Percentiles rank a stretch among this genome's conserved stretches.
Conservation (phyloP, 2,113 vertebrate species). For the Aix galericulata region DNA sequence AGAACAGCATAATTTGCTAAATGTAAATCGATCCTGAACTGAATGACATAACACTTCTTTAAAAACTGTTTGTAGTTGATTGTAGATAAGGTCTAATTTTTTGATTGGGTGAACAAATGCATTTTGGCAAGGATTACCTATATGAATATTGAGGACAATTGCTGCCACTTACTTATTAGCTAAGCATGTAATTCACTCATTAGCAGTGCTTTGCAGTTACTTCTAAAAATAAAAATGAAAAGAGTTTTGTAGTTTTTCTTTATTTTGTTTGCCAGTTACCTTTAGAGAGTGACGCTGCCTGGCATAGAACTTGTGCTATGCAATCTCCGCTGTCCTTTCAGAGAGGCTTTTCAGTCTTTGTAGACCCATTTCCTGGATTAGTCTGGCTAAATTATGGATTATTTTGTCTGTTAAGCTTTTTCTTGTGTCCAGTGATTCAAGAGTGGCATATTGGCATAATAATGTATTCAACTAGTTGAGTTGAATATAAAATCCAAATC, state of each 20-base stretch:
- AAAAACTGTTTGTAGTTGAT: background rate
- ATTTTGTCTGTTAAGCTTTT: constrained; percentile 62
- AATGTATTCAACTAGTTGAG: background rate
- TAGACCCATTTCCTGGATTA: constrained; percentile 68
- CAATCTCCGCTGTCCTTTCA: constrained; percentile 55
- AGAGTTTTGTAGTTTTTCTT: constrained; percentile 42
- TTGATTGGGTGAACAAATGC: background rate
- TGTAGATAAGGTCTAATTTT: background rate
- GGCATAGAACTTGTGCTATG: constrained; percentile 35
- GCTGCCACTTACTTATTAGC: background rate
- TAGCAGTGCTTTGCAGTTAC: background rate
- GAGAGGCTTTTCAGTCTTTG: constrained; percentile 57
- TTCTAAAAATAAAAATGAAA: constrained; percentile 61
- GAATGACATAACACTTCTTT: accelerated
- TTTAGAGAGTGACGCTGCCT: constrained; percentile 42
- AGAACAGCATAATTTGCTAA: background rate
- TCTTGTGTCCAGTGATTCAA: constrained; percentile 42
- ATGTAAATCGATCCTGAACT: background rate
- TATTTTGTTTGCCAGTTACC: constrained; percentile 2
- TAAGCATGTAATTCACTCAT: constrained; percentile 16
- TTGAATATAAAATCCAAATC: background rate
- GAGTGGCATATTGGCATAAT: constrained; percentile 23
- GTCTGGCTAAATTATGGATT: constrained; percentile 57
- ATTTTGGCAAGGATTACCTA: background rate
- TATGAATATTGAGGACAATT: background rate